Base-by-base conservation (phyloP, 2,797 vertebrate genomes). In the Nannoperca australis region DNA sequence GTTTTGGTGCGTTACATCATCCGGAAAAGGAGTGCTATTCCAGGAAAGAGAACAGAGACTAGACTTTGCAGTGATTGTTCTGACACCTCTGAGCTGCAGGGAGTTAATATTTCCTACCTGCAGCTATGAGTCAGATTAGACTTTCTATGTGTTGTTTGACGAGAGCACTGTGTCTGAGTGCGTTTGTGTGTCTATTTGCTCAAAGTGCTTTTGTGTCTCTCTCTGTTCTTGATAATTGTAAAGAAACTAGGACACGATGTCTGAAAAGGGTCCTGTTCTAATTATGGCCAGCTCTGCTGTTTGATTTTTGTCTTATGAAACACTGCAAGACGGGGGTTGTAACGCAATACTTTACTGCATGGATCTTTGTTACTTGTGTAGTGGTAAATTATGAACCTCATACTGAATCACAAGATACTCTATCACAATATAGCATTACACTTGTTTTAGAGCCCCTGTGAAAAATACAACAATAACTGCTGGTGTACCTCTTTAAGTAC, bases 251-350 rank as follows among this genome's bases (percentile, higher is more conserved):
- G 92, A 93, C 93, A 92, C 60, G 0, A 44, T 60, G 88, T 93
- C 92, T 89, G 86, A 83, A 90, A 83, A 90, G 85, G 83, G 86
- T 78, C 74, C 85, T 79, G 90, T 86, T 89, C 92, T 94, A 94
- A 93, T 93, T 93, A 86, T 79, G 86, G 82, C 74, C 64, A 27
- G 70, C 75, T 45, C 75, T 72, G 79, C 24, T 27, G 24, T 51
- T 20, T 42, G 0, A 38, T 66, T 59, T 15, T 32, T 51, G 22
- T 22, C 1, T 18, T 30, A 20, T n/a, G 27, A 72, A 45, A 73
- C 24, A 18, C 17, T n/a, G 22, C 32, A 30, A 44, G 24, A 36
- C 3, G 27, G 24, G 5, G 44, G 38, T 9, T 59, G 38, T 34
- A 32, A 40, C 20, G 7, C 6, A 24, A 12, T 44, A 20, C 50